Evolutionary conservation across 2,797 vertebrate genomes (phyloP).

Genomic region (Selene dorsalis): DNA sequence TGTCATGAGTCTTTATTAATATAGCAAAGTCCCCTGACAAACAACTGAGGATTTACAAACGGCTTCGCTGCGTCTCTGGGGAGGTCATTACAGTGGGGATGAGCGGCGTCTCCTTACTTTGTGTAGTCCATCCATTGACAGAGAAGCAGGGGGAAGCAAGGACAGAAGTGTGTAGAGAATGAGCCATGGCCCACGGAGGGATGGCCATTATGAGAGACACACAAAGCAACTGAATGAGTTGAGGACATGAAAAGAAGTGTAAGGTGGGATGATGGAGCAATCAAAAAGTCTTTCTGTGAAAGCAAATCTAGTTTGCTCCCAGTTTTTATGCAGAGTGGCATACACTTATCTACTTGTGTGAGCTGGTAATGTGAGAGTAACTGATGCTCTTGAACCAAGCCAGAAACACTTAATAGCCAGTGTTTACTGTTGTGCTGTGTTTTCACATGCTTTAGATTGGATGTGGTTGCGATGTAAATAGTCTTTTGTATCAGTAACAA

Average conservation of each 20-base stretch:
- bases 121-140: constrained; percentile 41
- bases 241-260: constrained; percentile 43
- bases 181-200: constrained; percentile 18
- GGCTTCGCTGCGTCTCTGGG: constrained; percentile 74
- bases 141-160: constrained; percentile 34
- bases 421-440: no score
- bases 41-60: constrained; percentile 75
- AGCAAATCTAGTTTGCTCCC: no score
- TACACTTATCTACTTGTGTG: constrained; percentile 10
- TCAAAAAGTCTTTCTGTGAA: constrained; percentile 31
- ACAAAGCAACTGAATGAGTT: constrained; percentile 33
- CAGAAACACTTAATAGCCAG: no score
- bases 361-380: not conserved
- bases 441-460: no score
- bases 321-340: no score
- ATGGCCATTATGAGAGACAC: constrained; percentile 60
- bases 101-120: constrained; percentile 45
- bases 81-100: constrained; percentile 82
- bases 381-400: not conserved
- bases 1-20: constrained; percentile 65
- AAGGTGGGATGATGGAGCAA: constrained; percentile 49
- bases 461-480: no score
- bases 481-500: no score
- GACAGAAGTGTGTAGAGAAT: constrained; percentile 29
- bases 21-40: constrained; percentile 66